Evolutionary conservation across 1,140 invertebrate species (phyloP).

Genomic region (Coenobita brevimanus): DNA sequence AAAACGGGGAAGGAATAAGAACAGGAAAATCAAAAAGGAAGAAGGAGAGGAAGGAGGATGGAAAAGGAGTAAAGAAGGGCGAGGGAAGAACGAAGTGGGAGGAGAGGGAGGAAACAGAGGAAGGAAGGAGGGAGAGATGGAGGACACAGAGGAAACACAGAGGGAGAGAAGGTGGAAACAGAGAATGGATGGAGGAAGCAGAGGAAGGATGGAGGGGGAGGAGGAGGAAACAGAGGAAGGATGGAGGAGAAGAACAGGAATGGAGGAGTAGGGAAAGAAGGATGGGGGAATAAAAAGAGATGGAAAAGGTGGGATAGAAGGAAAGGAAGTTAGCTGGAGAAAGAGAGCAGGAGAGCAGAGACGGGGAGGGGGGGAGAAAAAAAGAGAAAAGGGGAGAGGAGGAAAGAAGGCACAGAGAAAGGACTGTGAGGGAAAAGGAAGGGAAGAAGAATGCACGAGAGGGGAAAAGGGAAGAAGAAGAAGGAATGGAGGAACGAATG

Average conservation of each 20-base stretch:
- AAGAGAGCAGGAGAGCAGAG: background rate
- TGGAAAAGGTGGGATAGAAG: too few species aligned
- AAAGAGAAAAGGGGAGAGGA: background rate
- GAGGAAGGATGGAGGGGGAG: background rate
- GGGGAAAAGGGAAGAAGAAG: constrained; percentile 16
- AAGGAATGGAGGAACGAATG: too few species aligned
- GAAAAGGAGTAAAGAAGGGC: background rate
- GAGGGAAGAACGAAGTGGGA: too few species aligned
- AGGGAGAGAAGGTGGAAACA: background rate
- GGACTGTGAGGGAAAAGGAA: background rate
- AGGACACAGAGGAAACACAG: background rate
- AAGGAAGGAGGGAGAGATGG: background rate
- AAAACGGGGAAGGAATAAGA: background rate
- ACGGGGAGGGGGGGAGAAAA: background rate
- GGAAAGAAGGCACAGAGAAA: background rate
- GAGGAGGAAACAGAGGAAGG: background rate
- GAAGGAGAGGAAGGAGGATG: too few species aligned
- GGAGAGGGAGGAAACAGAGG: too few species aligned
- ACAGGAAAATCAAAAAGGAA: background rate
- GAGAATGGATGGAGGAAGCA: background rate
- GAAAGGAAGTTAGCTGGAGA: background rate
- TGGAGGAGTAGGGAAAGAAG: too few species aligned
- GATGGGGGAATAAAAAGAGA: too few species aligned
- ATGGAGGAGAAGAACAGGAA: too few species aligned
- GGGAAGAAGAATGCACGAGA: too few species aligned